Base-by-base conservation (phyloP, 2,797 vertebrate genomes). In the Echiichthys vipera region DNA sequence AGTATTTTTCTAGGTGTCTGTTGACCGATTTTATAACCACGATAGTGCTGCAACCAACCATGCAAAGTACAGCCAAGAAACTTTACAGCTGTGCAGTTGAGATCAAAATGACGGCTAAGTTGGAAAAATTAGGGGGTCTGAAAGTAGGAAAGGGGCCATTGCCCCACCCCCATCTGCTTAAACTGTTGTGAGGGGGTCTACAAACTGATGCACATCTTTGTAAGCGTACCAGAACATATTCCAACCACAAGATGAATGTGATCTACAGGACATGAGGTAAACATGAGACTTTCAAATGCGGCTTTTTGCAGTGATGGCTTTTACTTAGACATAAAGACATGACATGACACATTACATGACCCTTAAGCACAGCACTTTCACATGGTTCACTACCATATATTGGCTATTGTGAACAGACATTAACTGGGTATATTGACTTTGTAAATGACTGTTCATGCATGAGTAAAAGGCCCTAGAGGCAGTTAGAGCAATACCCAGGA, bases 311-410 rank as follows among this genome's bases (percentile, higher is more conserved):
- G 46, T 68, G 69, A 71, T 78, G 57, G 83, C 81, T 80, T 65
- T 81, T 83, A 78, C 62, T 12, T 36, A 75, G 32, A 83, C 32
- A 75, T 68, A 62, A 66, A 81, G 84, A 76, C 75, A 72, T 37
- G 55, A 80, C 71, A 59, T 24, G 43, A 75, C 51, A 59, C 47
- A 57, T 81, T 74, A 64, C 30, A 55, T 45, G 54, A 67, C 64
- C 20, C 55, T 77, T 56, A 64, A 75, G 71, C 65, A 61, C 57
- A 74, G 64, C 57, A 51, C 66, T 69, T 10, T n/a, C 11, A 63
- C 59, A 32, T 71, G 72, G 74, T 81, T 65, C 78, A 64, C 20
- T 42, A 67, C 55, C 56, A 71, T 56, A 40, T 78, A 84, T 65
- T 25, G 55, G 62, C 62, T 71, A 27, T 32, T 58, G 49, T 65